These are phyloP conservation scores for Epirrhoe alternata DNA, from an alignment of 2,888 invertebrate genomes.

Conservation along the genomic window DNA sequence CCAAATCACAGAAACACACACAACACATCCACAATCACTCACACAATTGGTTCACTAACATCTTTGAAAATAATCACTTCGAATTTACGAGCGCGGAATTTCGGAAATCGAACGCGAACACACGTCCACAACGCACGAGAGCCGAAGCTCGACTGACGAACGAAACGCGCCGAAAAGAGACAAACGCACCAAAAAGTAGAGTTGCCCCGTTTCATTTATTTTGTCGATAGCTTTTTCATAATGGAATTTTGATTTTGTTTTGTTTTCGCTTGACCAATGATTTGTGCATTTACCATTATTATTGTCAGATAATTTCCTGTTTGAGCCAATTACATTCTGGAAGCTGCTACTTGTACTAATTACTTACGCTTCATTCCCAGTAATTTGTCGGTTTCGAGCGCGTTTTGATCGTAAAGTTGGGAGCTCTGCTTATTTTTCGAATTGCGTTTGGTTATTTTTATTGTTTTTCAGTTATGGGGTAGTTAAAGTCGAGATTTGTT, in stretches of 20 bases:
- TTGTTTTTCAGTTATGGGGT: constrained; percentile 42
- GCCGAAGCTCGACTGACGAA: constrained; percentile 56
- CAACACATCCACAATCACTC: constrained; percentile 24
- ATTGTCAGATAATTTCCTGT: constrained; percentile 52
- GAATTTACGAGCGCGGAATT: constrained; percentile 24
- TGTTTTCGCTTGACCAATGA: constrained; percentile 23
- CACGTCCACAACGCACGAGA: constrained; percentile 48
- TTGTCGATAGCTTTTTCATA: constrained; percentile 51
- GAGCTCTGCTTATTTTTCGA: constrained; percentile 30
- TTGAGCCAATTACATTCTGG: constrained; percentile 41
- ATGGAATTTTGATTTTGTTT: constrained; percentile 37
- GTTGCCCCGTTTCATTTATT: constrained; percentile 38
- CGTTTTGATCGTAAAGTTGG: constrained; percentile 34
- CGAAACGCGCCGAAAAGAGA: constrained; percentile 20
- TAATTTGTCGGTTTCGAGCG: constrained; percentile 35
- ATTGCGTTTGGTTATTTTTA: constrained; percentile 43
- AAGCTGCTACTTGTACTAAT: constrained; percentile 47
- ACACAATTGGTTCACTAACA: constrained; percentile 24
- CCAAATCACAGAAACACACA: constrained; percentile 30
- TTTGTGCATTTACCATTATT: constrained; percentile 30
- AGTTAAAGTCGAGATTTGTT: constrained; percentile 44
- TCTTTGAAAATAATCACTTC: constrained; percentile 12
- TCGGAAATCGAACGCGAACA: neutral
- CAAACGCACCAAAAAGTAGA: constrained; percentile 47
- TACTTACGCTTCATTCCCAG: constrained; percentile 44